Evolutionary conservation across 1,140 invertebrate species (phyloP).

Genomic region (Trachymyrmex cornetzi): DNA sequence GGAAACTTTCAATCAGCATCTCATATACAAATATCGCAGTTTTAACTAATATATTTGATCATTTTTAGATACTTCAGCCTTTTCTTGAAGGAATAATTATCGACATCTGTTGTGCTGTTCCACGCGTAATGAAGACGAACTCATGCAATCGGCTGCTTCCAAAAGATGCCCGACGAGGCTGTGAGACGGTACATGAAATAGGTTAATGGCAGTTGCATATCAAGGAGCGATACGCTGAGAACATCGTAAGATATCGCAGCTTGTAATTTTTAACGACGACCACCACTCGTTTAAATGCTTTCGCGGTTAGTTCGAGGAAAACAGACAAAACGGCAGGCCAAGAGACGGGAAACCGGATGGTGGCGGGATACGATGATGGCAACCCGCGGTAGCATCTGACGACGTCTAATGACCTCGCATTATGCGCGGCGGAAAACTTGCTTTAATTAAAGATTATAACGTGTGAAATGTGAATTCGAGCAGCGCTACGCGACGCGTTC

Average conservation of each 20-base stretch:
- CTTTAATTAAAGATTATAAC: constrained; percentile 84
- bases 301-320: constrained; percentile 18
- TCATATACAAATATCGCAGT: no score
- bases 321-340: constrained; percentile 33
- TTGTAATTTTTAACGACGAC: constrained; percentile 79
- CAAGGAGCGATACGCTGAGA: constrained; percentile 32
- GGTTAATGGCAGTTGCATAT: constrained; percentile 50
- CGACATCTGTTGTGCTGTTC: neutral
- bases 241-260: constrained; percentile 33
- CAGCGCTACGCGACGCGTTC: constrained; percentile 59
- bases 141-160: neutral
- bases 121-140: neutral
- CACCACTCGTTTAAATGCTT: constrained; percentile 69
- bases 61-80: no score
- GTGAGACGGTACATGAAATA: constrained; percentile 26
- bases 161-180: neutral
- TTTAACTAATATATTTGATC: no score
- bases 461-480: constrained; percentile 81
- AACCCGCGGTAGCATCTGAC: constrained; percentile 63
- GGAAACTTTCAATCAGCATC: no score
- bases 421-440: constrained; percentile 79
- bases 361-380: constrained; percentile 32
- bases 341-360: neutral
- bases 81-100: constrained; percentile 20
- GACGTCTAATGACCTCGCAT: constrained; percentile 80